A percentile compares a stretch with the other conserved stretches of the same genome.
Evolutionary conservation across 2,113 vertebrate species (phyloP).

Genomic region (Euleptes europaea): DNA sequence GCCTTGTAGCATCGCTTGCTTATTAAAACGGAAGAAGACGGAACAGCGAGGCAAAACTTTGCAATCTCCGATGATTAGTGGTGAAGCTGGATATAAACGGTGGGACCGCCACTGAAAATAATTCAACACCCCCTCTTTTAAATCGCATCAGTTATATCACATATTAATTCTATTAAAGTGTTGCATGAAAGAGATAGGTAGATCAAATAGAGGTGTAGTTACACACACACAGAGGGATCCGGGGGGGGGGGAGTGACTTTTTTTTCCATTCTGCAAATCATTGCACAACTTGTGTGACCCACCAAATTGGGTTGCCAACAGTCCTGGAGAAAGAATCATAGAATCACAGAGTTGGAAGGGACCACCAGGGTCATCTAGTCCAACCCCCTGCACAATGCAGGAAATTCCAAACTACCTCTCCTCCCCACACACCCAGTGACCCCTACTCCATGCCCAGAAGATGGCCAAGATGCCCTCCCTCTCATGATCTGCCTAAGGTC

Average conservation of each 20-base stretch:
- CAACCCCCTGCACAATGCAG: too few species aligned
- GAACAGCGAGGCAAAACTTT: neutral
- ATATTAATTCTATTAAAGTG: neutral
- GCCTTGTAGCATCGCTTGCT: neutral
- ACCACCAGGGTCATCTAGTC: too few species aligned
- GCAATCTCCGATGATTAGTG: constrained; percentile 35
- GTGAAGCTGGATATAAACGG: neutral
- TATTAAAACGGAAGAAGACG: neutral
- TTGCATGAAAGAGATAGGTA: neutral
- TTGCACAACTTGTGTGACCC: too few species aligned
- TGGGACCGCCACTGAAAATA: neutral
- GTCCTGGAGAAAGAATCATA: too few species aligned
- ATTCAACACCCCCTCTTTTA: neutral
- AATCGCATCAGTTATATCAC: neutral
- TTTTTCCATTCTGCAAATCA: neutral
- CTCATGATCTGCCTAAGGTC: too few species aligned
- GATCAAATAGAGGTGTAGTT: neutral
- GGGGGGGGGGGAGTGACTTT: neutral
- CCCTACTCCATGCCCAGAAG: too few species aligned
- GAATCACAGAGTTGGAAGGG: too few species aligned
- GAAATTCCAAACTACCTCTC: too few species aligned
- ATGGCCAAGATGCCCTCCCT: too few species aligned
- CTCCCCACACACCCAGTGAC: too few species aligned
- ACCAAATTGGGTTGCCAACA: too few species aligned
- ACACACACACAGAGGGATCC: neutral